Evolutionary conservation across 1,140 invertebrate genomes (phyloP), one percentile per base, ranked within the genome.

Genomic region (Bombus ignitus): DNA sequence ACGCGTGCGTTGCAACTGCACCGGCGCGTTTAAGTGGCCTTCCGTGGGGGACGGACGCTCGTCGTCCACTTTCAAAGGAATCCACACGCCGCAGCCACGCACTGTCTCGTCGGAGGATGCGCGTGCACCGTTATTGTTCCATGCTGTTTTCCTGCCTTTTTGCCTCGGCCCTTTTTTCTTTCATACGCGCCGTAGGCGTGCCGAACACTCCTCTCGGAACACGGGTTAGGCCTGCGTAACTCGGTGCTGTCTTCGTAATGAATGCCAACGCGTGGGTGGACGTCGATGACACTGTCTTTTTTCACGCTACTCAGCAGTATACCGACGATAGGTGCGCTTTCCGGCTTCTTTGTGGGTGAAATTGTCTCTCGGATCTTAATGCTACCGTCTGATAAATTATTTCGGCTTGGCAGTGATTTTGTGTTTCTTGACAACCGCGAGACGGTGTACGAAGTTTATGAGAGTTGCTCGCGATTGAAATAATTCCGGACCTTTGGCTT

Each of bases 101-200:
- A 47, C 66, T 25, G 44, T 57, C 44, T 71, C 47, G 28, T 81
- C 78, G 32, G 32, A 57, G 78, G 44, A 68, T 53, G 28, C n/a
- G 32, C 68, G 42, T 86, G 84, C 85, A 87, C 73, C 89, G 82
- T 70, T 65, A 85, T 85, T 62, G 44, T 71, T 81, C n/a, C 62
- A 73, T 35, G 32, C 85, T 71, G 65, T 62, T 65, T 65, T 44
- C 59, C 35, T 42, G 57, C 37, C 59, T 65, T 42, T 42, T 65
- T 22, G 25, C 74, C 32, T 25, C 73, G 22, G 1, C 74, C 74
- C 39, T 78, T 62, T 62, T 39, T n/a, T 62, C 15, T 44, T 22
- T 25, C 28, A 4, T n/a, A 39, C 59, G 9, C 25, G 18, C 18
- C 47, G 47, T 53, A 18, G 47, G 47, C 47, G 47, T 53, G 47